Evolutionary conservation across 2,113 vertebrate genomes (phyloP), one percentile per base, ranked within the genome.

Genomic region (Chrysemys picta): DNA sequence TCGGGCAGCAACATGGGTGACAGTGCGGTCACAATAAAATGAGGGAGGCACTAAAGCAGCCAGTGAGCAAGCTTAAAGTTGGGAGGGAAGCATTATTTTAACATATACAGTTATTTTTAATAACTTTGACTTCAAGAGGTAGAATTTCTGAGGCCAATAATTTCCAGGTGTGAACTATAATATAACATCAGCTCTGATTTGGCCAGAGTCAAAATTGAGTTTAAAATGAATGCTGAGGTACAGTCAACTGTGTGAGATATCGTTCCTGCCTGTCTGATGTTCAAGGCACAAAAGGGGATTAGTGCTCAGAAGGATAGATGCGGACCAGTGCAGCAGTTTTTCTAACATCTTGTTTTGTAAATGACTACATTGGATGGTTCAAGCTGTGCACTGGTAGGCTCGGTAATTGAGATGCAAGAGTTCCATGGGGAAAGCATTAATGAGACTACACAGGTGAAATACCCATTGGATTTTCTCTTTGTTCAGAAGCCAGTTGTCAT

Each of bases 401-500:
- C 3, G 82, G 19, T 16, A 27, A 53, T 59, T 75, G 11, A 78
- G 80, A 92, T 90, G 57, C 84, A 93, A 85, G 86, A 52, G 45
- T 89, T 89, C 87, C 29, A 84, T 0, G 0, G 87, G 72, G 96
- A 69, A 49, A 87, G 8, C 0, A 0, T 0, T 0, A 79, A 93
- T 59, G 88, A 94, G 85, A 80, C 78, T 96, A 76, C 94, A 91
- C 25, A 4, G 1, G 54, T 47, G 87, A 52, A 96, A 96, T 93
- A 93, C 94, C 95, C 94, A 47, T 49, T 0, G 9, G 94, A 94
- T 14, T 80, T 53, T 83, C 85, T 83, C 87, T 95, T 96, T 96
- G 96, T 97, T 95, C 85, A 84, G 87, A 89, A 93, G 86, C 87
- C 69, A 87, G 79, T 90, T 93, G n/a, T 85, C 88, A 81, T 88